Conservation (phyloP, 2,888 invertebrate genomes). For the Laothoe populi region DNA sequence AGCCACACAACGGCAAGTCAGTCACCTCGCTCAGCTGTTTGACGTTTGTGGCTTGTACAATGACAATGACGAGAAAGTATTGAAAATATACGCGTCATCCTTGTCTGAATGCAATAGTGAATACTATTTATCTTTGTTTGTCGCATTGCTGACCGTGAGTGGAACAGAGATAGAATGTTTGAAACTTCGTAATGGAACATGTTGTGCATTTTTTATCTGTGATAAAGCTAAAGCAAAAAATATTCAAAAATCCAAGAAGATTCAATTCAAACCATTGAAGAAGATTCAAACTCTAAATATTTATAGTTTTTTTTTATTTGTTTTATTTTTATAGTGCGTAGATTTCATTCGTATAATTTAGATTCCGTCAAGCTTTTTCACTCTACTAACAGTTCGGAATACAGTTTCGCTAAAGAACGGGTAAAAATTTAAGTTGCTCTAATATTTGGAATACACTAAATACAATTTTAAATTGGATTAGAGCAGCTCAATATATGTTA, state of each 20-base stretch:
- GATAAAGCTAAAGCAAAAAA: not conserved
- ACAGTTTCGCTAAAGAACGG: too few relatives aligned
- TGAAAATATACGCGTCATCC: conserved; percentile 84
- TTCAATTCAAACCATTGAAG: not conserved
- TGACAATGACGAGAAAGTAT: conserved; percentile 78
- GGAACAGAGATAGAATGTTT: conserved; percentile 19
- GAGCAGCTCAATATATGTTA: too few relatives aligned
- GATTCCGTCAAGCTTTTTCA: too few relatives aligned
- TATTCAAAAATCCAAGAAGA: not conserved
- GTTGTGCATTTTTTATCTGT: not conserved
- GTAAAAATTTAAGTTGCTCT: too few relatives aligned
- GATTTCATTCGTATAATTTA: too few relatives aligned
- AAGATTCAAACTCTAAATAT: too few relatives aligned
- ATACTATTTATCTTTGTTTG: conserved; percentile 30
- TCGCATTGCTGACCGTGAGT: not conserved
- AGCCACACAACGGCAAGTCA: conserved; percentile 81
- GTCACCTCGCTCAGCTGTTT: conserved; percentile 83
- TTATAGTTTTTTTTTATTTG: too few relatives aligned
- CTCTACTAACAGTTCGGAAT: too few relatives aligned
- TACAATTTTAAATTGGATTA: too few relatives aligned
- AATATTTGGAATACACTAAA: too few relatives aligned
- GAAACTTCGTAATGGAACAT: conserved; percentile 7
- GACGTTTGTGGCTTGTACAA: conserved; percentile 71
- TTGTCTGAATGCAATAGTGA: conserved; percentile 45
- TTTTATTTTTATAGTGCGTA: too few relatives aligned